Evolutionary conservation across 2,888 invertebrate genomes (phyloP).

Genomic region (Seira ritae): DNA sequence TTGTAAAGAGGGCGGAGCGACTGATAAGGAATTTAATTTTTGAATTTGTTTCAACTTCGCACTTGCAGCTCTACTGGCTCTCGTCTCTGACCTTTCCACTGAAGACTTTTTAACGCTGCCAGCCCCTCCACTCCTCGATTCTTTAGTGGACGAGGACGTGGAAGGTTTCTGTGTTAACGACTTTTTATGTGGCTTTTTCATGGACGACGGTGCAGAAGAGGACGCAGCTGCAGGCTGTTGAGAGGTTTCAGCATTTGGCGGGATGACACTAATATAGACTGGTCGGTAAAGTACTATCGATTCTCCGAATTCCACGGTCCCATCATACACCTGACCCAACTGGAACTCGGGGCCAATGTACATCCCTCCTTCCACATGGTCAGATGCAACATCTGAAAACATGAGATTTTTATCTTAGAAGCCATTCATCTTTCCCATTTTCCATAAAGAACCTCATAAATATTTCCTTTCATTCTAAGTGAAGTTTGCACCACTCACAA

Average conservation of each 20-base stretch:
- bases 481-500: too few species aligned
- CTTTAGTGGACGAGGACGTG: constrained; percentile 23
- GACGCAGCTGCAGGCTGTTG: background rate
- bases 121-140: background rate
- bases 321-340: constrained; percentile 86
- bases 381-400: constrained; percentile 81
- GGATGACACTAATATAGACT: constrained; percentile 76
- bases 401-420: background rate
- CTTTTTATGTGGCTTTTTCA: constrained; percentile 39
- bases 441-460: background rate
- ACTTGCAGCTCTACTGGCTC: background rate
- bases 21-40: constrained; percentile 45
- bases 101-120: constrained; percentile 7
- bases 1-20: constrained; percentile 52
- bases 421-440: background rate
- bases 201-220: background rate
- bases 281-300: constrained; percentile 82
- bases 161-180: constrained; percentile 21
- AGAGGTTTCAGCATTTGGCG: background rate
- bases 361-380: constrained; percentile 85
- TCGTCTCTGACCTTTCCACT: background rate
- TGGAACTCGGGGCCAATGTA: constrained; percentile 80
- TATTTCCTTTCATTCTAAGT: background rate
- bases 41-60: constrained; percentile 35
- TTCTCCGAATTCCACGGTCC: constrained; percentile 79